Evolutionary conservation across 2,888 invertebrate species (phyloP).

Genomic region (Plusia festucae): DNA sequence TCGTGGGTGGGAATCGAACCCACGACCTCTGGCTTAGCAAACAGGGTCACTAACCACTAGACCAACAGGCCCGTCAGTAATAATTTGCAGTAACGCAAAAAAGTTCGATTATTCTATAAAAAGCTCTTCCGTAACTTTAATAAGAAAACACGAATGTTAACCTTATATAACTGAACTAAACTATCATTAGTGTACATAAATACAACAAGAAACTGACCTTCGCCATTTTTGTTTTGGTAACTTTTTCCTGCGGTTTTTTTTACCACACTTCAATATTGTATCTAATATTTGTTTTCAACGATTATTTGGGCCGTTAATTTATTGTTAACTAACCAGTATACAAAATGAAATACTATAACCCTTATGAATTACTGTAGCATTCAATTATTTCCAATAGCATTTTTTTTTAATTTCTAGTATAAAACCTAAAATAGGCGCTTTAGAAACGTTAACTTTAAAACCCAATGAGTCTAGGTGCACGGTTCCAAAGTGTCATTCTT

Average conservation of each 20-base stretch:
- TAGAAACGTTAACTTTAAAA: too few species aligned
- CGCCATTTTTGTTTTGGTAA: background rate
- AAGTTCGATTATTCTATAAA: background rate
- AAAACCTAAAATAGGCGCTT: too few species aligned
- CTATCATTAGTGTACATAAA: background rate
- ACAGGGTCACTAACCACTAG: too few species aligned
- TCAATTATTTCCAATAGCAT: too few species aligned
- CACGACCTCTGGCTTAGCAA: too few species aligned
- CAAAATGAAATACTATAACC: too few species aligned
- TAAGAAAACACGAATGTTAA: background rate
- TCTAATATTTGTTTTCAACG: background rate
- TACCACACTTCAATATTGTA: background rate
- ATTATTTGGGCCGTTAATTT: background rate
- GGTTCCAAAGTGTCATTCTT: too few species aligned
- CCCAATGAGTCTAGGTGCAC: too few species aligned
- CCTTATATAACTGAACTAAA: background rate
- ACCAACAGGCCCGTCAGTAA: too few species aligned
- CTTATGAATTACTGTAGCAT: too few species aligned
- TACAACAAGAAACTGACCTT: background rate
- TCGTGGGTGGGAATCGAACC: too few species aligned
- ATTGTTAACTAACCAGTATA: background rate
- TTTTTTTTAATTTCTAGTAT: too few species aligned
- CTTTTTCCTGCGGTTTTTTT: conserved; percentile 2
- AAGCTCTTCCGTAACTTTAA: background rate
- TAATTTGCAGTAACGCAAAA: background rate